Conservation (phyloP, 2,113 vertebrate genomes). For the Callorhinus ursinus region DNA sequence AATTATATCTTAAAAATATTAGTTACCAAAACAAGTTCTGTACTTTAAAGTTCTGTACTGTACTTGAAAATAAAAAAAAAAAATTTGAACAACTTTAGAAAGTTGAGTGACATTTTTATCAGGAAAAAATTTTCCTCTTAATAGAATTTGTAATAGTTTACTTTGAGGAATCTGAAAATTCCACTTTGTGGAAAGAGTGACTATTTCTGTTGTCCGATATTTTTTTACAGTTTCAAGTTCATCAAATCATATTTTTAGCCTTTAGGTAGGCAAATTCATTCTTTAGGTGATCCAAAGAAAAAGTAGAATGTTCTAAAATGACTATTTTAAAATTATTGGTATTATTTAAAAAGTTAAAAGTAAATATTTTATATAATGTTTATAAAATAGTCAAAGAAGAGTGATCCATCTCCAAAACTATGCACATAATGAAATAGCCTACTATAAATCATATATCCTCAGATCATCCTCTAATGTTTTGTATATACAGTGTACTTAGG, state of each 20-base stretch:
- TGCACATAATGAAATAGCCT: not conserved
- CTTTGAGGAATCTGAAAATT: not conserved
- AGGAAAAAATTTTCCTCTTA: not conserved
- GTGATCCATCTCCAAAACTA: not conserved
- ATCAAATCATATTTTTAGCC: not conserved
- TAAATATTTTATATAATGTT: not conserved
- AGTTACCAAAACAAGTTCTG: not conserved
- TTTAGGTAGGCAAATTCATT: not conserved
- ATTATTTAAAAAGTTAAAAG: not conserved
- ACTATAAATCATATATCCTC: not conserved
- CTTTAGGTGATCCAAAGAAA: not conserved
- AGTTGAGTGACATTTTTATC: not conserved
- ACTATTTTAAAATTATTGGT: not conserved
- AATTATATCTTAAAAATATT: not conserved
- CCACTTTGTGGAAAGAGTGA: not conserved
- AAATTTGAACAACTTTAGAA: not conserved
- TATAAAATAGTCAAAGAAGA: not conserved
- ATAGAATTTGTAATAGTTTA: not conserved
- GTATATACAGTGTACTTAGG: not conserved
- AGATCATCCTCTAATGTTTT: not conserved
- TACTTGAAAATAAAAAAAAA: not conserved
- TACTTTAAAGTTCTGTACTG: not conserved
- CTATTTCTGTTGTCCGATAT: not conserved
- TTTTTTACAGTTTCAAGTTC: not conserved
- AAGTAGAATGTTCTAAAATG: not conserved